Evolutionary conservation across 2,797 vertebrate genomes (phyloP).

Genomic region (Enteromius fasciolatus): DNA sequence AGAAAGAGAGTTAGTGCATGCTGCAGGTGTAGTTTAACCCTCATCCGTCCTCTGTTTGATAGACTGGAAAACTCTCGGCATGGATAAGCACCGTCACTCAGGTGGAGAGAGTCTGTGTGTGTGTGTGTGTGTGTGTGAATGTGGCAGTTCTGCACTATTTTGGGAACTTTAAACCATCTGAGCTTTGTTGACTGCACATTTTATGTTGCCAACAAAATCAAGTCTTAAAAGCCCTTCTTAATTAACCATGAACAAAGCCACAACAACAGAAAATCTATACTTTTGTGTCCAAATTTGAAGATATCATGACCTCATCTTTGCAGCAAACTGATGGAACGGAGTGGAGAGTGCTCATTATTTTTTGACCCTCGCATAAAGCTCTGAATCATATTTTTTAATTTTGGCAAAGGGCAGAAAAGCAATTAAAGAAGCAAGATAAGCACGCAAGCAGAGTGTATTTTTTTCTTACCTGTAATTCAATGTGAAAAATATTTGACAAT

Average conservation of each 20-base stretch:
- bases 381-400: background rate
- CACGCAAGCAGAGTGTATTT: background rate
- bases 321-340: background rate
- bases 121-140: background rate
- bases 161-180: slow-evolving; percentile 25
- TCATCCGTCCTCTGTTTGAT: slow-evolving; percentile 31
- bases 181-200: slow-evolving; percentile 19
- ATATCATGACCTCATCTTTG: background rate
- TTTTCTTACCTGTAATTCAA: background rate
- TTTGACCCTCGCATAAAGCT: background rate
- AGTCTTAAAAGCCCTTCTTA: background rate
- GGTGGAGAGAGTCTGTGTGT: background rate
- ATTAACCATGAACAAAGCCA: background rate
- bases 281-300: background rate
- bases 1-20: slow-evolving; percentile 37
- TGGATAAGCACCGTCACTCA: slow-evolving; percentile 38
- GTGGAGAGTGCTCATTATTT: background rate
- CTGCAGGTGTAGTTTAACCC: slow-evolving; percentile 43
- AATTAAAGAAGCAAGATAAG: background rate
- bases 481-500: background rate
- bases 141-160: slow-evolving; percentile 12
- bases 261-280: background rate
- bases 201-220: slow-evolving; percentile 7
- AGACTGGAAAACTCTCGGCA: slow-evolving; percentile 44
- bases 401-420: background rate